Base-by-base conservation (phyloP, 1,140 invertebrate genomes). In the Zelostemma sp. region DNA sequence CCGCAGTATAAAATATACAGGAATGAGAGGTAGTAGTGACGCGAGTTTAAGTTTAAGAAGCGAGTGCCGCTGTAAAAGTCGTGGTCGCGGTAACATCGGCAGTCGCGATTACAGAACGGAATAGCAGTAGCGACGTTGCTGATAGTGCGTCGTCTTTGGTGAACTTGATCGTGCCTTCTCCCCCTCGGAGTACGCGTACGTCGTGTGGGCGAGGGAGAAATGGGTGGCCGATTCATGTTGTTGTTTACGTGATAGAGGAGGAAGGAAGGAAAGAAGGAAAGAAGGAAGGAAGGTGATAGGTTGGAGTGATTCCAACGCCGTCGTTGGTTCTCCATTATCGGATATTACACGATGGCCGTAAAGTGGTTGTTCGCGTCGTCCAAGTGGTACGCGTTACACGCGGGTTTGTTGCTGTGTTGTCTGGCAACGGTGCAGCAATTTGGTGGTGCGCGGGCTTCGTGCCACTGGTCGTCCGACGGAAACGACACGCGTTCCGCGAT, bases 401-500 rank as follows among this genome's bases (percentile, higher is more conserved):
- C 68, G 57, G 38, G 59, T 56, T 60, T 75, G 35, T 62, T 76
- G 38, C 70, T 74, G 48, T 73, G 63, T 56, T 61, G 49, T 48
- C 35, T 68, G 43, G 57, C 53, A 49, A 66, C 57, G 50, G 50
- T 64, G 49, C 6, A 35, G 49, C 6, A 35, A 35, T 9, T 35
- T 15, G 63, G 56, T 33, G 67, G 66, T 48, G 65, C 58, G 57
- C 70, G 57, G 35, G 75, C 86, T 83, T 78, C 89, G 83, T 87
- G 87, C 82, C 79, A 81, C 57, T 90, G 89, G 88, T 79, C 85
- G 33, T 80, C 83, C 81, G 88, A 89, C 76, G 89, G 89, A 66
- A 89, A 90, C 70, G 89, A 87, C 33, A 89, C 87, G 16, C 84
- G 86, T 2, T 82, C 88, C 33, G 90, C 91, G 11, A 85, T 89